Conservation (phyloP, 2,888 invertebrate species). For the Hypomecis punctinalis region DNA sequence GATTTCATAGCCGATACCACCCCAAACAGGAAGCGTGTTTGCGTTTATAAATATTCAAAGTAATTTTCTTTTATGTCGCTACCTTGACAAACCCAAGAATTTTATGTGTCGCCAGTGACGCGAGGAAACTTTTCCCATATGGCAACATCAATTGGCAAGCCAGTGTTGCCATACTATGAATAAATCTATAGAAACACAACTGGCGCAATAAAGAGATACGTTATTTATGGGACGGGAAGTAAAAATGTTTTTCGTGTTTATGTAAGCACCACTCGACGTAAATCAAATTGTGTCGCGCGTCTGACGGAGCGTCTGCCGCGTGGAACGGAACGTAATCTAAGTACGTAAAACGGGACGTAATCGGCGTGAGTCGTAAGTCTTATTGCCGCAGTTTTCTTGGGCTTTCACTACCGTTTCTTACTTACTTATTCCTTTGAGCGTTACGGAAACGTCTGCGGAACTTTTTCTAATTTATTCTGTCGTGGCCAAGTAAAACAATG, state of each 20-base stretch:
- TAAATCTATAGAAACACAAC: constrained; percentile 56
- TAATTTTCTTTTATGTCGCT: constrained; percentile 32
- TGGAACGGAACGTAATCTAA: constrained; percentile 28
- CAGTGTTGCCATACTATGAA: constrained; percentile 51
- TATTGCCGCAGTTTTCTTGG: constrained; percentile 40
- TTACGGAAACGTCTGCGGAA: background rate
- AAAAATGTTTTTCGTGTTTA: constrained; percentile 61
- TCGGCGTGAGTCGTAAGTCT: constrained; percentile 36
- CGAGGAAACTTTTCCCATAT: constrained; percentile 41
- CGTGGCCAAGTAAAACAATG: too few relatives aligned
- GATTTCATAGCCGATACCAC: constrained; percentile 1
- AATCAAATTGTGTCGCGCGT: constrained; percentile 48
- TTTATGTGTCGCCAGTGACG: constrained; percentile 40
- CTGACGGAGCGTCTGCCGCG: constrained; percentile 29
- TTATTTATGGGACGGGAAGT: constrained; percentile 55
- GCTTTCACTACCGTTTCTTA: constrained; percentile 23
- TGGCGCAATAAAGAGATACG: constrained; percentile 55
- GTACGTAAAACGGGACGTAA: constrained; percentile 31
- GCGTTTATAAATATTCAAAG: constrained; percentile 31
- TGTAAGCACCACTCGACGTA: constrained; percentile 51
- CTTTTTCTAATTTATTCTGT: too few relatives aligned
- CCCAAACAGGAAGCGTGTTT: constrained; percentile 16
- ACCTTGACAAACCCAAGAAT: constrained; percentile 32
- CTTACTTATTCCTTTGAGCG: constrained; percentile 8
- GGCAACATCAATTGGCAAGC: constrained; percentile 28